Evolutionary conservation across 2,113 vertebrate genomes (phyloP).

Genomic region (Excalfactoria chinensis): DNA sequence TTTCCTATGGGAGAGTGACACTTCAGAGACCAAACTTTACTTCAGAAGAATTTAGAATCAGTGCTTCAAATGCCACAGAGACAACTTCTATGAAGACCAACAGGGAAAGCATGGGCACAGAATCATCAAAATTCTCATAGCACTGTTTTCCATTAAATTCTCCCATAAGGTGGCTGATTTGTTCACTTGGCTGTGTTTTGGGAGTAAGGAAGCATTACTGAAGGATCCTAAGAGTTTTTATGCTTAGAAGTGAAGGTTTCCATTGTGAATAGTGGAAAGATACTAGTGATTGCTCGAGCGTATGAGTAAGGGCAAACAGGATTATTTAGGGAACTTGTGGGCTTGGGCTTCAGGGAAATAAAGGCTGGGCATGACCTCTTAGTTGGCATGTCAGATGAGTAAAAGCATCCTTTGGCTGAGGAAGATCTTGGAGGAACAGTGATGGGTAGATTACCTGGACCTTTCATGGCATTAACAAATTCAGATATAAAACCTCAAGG

Average conservation of each 20-base stretch:
- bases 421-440: not conserved
- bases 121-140: not conserved
- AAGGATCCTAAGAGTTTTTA: not conserved
- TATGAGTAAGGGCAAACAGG: not conserved
- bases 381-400: not conserved
- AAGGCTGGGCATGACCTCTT: not conserved
- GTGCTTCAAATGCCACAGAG: not conserved
- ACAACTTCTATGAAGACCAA: not conserved
- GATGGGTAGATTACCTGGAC: not conserved
- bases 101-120: not conserved
- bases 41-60: not conserved
- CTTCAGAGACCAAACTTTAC: not conserved
- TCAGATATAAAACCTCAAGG: not conserved
- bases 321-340: not conserved
- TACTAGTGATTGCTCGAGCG: not conserved
- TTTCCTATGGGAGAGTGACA: not conserved
- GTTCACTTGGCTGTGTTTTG: not conserved
- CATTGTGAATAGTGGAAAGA: not conserved
- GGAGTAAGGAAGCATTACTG: not conserved
- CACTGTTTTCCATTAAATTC: not conserved
- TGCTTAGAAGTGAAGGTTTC: not conserved
- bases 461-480: not conserved
- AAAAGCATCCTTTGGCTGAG: not conserved
- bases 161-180: not conserved
- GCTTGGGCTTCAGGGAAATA: not conserved